These are phyloP conservation scores for Eulemur rubriventer DNA, from an alignment of 2,797 vertebrate species.

Conservation along the genomic window DNA sequence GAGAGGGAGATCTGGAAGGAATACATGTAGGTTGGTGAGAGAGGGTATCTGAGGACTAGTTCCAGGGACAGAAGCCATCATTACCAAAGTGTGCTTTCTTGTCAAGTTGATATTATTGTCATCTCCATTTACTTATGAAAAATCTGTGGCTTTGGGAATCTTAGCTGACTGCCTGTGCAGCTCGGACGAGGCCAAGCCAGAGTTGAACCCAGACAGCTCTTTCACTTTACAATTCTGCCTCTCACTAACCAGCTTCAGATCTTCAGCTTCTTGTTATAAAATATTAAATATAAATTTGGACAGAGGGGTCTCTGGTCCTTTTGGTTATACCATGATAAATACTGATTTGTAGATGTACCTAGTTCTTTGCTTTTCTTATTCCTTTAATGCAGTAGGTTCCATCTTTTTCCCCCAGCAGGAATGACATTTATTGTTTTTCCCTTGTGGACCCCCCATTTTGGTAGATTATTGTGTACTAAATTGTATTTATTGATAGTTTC, in stretches of 20 bases:
- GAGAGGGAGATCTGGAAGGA: background rate
- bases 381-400: background rate
- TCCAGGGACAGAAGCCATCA: background rate
- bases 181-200: background rate
- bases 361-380: background rate
- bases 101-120: background rate
- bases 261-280: background rate
- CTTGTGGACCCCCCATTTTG: background rate
- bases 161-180: background rate
- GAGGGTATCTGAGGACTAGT: background rate
- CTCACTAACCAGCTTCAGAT: background rate
- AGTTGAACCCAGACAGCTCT: background rate
- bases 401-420: background rate
- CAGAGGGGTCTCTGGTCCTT: background rate
- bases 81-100: background rate
- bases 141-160: background rate
- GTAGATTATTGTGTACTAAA: background rate
- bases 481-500: background rate
- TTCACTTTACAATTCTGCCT: background rate
- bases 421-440: background rate
- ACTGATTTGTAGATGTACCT: background rate
- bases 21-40: background rate
- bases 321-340: background rate
- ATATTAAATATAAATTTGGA: background rate
- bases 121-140: background rate